Conservation (phyloP, 1,140 invertebrate genomes). For the Drosophila leontia region DNA sequence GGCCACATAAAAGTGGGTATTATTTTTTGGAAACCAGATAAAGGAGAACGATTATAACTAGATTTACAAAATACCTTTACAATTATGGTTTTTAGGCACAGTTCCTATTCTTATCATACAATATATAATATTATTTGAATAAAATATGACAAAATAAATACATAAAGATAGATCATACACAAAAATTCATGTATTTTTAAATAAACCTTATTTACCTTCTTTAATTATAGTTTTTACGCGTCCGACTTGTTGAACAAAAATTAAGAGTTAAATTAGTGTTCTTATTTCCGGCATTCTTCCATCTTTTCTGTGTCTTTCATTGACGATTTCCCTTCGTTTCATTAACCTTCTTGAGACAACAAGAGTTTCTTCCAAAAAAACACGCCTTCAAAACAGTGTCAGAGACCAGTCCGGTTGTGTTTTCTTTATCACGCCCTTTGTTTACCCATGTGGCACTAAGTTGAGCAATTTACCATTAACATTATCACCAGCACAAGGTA, state of each 20-base stretch:
- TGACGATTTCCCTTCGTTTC: slow-evolving; percentile 9
- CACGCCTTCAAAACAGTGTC: slow-evolving; percentile 6
- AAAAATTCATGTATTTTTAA: not conserved
- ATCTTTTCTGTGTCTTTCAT: too few relatives aligned
- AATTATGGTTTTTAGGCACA: not conserved
- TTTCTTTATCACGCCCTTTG: slow-evolving; percentile 30
- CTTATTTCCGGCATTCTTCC: not conserved
- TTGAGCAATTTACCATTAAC: slow-evolving; percentile 34
- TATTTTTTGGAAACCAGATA: not conserved
- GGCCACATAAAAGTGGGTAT: not conserved
- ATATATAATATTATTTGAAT: not conserved
- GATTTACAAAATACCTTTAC: not conserved
- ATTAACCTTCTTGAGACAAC: slow-evolving; percentile 17
- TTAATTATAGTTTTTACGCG: too few relatives aligned
- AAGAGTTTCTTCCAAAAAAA: not conserved
- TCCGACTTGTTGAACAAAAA: slow-evolving; percentile 5
- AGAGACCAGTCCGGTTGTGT: not conserved
- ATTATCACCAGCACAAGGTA: slow-evolving; percentile 50
- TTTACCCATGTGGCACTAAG: slow-evolving; percentile 52
- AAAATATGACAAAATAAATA: not conserved
- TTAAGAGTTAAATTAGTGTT: not conserved
- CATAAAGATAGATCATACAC: not conserved
- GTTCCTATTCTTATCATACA: not conserved
- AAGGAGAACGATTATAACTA: not conserved
- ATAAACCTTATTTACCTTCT: too few relatives aligned